These are phyloP conservation scores for Catocala fraxini DNA, from an alignment of 2,888 invertebrate genomes.

Conservation along the genomic window DNA sequence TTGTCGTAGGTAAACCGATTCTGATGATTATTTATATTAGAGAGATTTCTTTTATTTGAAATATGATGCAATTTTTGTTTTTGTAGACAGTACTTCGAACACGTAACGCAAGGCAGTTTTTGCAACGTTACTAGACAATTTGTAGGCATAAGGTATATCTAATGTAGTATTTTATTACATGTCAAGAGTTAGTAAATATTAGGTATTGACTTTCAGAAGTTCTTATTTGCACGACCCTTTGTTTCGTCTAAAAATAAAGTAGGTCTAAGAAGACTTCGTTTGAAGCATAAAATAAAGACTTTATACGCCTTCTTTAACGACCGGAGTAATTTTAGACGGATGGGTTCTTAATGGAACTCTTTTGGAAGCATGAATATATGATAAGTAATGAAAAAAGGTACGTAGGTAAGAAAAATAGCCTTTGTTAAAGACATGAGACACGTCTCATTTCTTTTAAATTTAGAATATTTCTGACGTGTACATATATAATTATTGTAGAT, in stretches of 20 bases:
- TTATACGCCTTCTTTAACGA: constrained; percentile 1
- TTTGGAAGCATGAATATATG: background rate
- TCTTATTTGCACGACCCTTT: constrained; percentile 18
- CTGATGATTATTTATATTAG: too few relatives aligned
- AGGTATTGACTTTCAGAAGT: constrained; percentile 14
- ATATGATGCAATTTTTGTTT: background rate
- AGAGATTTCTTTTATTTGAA: too few relatives aligned
- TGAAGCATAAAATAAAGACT: constrained; percentile 4
- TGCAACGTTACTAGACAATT: background rate
- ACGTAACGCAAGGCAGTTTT: background rate
- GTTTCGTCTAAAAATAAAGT: constrained; percentile 18
- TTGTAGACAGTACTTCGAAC: background rate
- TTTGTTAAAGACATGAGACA: too few relatives aligned
- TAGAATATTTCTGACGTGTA: too few relatives aligned
- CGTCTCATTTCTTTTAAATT: too few relatives aligned
- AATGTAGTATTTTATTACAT: background rate
- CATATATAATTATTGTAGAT: too few relatives aligned
- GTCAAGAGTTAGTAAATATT: constrained; percentile 3
- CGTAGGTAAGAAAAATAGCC: too few relatives aligned
- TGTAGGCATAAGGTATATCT: background rate
- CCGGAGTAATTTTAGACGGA: background rate
- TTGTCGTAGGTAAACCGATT: too few relatives aligned
- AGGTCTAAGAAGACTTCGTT: background rate
- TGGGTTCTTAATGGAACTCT: background rate
- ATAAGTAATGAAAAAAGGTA: too few relatives aligned